Conservation (phyloP, 2,797 vertebrate species). For the Enteromius thamalakanensis region DNA sequence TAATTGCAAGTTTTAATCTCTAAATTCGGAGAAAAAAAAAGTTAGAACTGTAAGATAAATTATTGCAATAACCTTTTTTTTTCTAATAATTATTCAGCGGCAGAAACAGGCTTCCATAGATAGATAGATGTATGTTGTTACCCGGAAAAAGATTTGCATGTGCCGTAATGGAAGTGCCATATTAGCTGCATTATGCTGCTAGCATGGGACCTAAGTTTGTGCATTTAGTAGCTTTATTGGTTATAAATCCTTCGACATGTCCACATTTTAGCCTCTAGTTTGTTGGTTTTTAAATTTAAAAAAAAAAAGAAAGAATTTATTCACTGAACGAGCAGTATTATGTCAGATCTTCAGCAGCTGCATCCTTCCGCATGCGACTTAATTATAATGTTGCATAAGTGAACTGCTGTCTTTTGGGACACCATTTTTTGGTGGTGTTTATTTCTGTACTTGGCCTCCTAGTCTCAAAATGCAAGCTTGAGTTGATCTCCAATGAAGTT, state of each 20-base stretch:
- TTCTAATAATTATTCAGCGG: too few relatives aligned
- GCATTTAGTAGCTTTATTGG: background rate
- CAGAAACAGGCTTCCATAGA: too few relatives aligned
- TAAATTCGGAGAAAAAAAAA: too few relatives aligned
- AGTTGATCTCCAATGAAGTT: background rate
- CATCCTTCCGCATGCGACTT: too few relatives aligned
- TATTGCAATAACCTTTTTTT: too few relatives aligned
- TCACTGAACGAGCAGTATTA: background rate
- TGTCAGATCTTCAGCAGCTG: background rate
- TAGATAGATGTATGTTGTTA: background rate
- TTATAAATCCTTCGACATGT: background rate
- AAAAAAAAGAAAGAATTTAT: background rate
- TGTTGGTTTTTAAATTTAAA: background rate
- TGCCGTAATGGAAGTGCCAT: conserved; percentile 1
- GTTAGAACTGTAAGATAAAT: too few relatives aligned
- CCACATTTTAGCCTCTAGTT: background rate
- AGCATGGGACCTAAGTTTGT: background rate
- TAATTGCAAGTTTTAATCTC: too few relatives aligned
- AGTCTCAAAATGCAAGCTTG: background rate
- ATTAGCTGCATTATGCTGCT: background rate
- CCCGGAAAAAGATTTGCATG: background rate
- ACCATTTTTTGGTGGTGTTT: background rate
- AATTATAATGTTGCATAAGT: background rate
- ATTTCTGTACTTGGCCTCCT: background rate
- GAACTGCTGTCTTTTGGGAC: background rate